Conservation (phyloP, 2,888 invertebrate species). For the Aphrophora alni region DNA sequence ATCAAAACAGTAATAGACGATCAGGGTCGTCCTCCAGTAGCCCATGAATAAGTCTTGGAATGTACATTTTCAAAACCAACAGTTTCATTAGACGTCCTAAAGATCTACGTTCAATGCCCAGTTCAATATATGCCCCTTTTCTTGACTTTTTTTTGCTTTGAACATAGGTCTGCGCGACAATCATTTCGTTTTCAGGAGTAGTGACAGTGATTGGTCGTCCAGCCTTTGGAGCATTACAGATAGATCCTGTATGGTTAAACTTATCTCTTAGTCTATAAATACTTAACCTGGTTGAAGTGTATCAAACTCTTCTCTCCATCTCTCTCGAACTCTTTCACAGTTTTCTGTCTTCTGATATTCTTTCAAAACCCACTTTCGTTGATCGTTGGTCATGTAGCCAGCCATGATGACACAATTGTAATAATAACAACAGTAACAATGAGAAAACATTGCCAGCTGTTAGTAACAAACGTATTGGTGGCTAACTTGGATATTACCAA, state of each 20-base stretch:
- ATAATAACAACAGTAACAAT: slow-evolving; percentile 22
- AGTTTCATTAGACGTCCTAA: slow-evolving; percentile 19
- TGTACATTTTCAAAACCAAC: slow-evolving; percentile 21
- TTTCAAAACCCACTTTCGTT: slow-evolving; percentile 14
- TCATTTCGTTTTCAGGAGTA: slow-evolving; percentile 15
- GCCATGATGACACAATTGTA: slow-evolving; percentile 25
- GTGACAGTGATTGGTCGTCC: slow-evolving; percentile 16
- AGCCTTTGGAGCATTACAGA: slow-evolving; percentile 9
- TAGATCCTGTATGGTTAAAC: neutral
- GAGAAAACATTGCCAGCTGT: slow-evolving; percentile 16
- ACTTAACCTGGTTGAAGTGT: slow-evolving; percentile 13
- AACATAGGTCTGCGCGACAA: neutral
- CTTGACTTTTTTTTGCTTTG: neutral
- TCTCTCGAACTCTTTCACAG: slow-evolving; percentile 27
- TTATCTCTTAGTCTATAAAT: slow-evolving; percentile 20
- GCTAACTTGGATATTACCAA: neutral
- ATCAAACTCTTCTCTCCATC: slow-evolving; percentile 11
- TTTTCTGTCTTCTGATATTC: slow-evolving; percentile 13
- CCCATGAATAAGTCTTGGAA: slow-evolving; percentile 7
- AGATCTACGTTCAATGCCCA: slow-evolving; percentile 11
- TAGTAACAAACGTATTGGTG: slow-evolving; percentile 25
- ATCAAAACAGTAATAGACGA: slow-evolving; percentile 36
- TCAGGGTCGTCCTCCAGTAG: slow-evolving; percentile 31
- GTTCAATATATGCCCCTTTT: slow-evolving; percentile 13
- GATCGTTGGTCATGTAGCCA: slow-evolving; percentile 30